phyloP scores from a whole-genome alignment of 2,888 invertebrate species.

The Diabrotica balteata region DNA sequence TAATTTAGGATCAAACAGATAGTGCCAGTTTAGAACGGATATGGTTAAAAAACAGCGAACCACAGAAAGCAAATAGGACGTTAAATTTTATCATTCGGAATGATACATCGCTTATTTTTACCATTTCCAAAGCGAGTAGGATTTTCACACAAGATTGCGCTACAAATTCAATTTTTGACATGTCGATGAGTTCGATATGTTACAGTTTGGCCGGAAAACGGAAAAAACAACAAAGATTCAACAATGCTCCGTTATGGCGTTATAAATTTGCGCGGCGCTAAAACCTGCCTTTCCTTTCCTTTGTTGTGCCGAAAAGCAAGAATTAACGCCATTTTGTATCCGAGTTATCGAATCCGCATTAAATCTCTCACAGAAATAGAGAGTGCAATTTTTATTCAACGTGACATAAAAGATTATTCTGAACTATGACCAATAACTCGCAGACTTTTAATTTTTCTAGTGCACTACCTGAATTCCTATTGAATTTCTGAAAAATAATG shows the following conservation, averaged over 20 bases:
- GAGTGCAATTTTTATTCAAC: background rate
- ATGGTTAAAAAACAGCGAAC: constrained; percentile 15
- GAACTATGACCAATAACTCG: too few species aligned
- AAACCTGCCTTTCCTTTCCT: constrained; percentile 19
- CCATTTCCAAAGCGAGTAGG: constrained; percentile 35
- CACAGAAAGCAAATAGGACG: constrained; percentile 30
- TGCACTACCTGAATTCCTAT: too few species aligned
- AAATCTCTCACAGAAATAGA: constrained; percentile 19
- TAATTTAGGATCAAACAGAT: background rate
- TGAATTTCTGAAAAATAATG: too few species aligned
- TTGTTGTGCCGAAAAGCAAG: constrained; percentile 19
- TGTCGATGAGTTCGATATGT: constrained; percentile 39
- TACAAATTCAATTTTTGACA: constrained; percentile 44
- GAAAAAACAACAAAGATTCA: constrained; percentile 26
- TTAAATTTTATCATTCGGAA: constrained; percentile 37
- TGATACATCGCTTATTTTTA: constrained; percentile 31
- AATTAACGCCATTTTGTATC: constrained; percentile 19
- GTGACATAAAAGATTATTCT: background rate
- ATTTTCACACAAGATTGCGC: constrained; percentile 43
- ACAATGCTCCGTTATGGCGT: constrained; percentile 16
- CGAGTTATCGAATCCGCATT: constrained; percentile 17
- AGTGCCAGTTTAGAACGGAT: background rate
- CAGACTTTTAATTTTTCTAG: too few species aligned
- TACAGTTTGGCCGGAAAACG: constrained; percentile 27
- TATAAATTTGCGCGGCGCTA: constrained; percentile 15